Conservation (phyloP, 2,888 invertebrate species). For the Torymus aiolomorphi region DNA sequence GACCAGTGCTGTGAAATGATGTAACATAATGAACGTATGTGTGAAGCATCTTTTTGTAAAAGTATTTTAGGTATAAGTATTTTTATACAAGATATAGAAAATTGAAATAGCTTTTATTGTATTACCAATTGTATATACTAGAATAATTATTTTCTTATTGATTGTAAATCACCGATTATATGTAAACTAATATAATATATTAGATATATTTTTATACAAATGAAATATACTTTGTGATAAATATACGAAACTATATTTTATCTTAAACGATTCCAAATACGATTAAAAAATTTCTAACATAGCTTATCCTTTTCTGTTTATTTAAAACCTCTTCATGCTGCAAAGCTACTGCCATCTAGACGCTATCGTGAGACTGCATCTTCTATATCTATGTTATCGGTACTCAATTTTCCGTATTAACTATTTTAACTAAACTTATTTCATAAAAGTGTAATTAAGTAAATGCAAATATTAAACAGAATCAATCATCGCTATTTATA, state of each 20-base stretch:
- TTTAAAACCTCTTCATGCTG: no score
- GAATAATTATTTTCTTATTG: not conserved
- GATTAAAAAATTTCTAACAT: no score
- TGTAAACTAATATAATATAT: not conserved
- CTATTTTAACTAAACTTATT: not conserved
- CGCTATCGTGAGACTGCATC: no score
- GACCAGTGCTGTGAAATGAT: constrained; percentile 5
- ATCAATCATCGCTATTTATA: no score
- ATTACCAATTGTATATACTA: not conserved
- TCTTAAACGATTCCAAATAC: not conserved
- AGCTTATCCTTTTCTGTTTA: no score
- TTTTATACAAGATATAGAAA: constrained; percentile 21
- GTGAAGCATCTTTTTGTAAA: constrained; percentile 22
- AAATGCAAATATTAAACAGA: not conserved
- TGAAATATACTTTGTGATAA: constrained; percentile 30
- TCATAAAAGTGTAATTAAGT: not conserved
- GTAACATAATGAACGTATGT: constrained; percentile 1
- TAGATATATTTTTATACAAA: constrained; percentile 35
- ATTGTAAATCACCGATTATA: not conserved
- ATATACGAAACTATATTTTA: not conserved
- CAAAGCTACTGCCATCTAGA: no score
- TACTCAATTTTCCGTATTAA: constrained; percentile 5
- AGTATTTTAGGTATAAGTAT: constrained; percentile 37
- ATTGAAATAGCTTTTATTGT: not conserved
- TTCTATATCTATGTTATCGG: not conserved